Base-by-base conservation (phyloP, 2,888 invertebrate species). In the Pollenia labialis region DNA sequence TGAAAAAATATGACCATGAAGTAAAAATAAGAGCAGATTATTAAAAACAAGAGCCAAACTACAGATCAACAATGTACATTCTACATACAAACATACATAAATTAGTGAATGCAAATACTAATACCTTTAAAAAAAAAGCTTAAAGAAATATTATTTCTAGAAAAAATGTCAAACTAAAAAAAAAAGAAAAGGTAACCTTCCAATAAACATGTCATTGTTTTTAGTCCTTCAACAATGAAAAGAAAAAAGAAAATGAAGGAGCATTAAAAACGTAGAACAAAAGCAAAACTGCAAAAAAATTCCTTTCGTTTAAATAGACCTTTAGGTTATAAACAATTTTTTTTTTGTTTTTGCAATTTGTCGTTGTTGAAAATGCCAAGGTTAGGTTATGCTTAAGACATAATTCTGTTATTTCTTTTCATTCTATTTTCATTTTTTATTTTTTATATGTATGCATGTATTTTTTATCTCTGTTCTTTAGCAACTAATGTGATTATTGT, bases 401-500 rank as follows among this genome's bases (percentile, higher is more conserved):
- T 84, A 68, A 79, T 74, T 60, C 54, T 60, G 14, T 60, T 68
- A 60, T 71, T 23, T 60, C 6, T 23, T 62, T n/a, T 8, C n/a
- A 9, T 58, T 46, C 48, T 58, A 44, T 4, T 18, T 60, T 60
- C 40, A 48, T 12, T 56, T n/a, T 44, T 62, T 48, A 4, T 48
- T 52, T 14, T 52, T 0, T 52, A 14, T 14, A 14, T n/a, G 8
- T n/a, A n/a, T 52, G n/a, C 50, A 52, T 52, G 14, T 52, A 16
- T 44, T 56, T 14, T 40, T 82, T 66, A 23, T 11, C 64, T 48
- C 14, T 81, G 32, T 84, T 77, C 84, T 81, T 80, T 74, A 90
- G 89, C 89, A 90, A 90, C 91, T 91, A 90, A 91, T 90, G 89
- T 89, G 89, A 90, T 89, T 85, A 83, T 48, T 85, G 85, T 80